Base-by-base conservation (phyloP, 2,113 vertebrate genomes). In the Oostethus manadensis region DNA sequence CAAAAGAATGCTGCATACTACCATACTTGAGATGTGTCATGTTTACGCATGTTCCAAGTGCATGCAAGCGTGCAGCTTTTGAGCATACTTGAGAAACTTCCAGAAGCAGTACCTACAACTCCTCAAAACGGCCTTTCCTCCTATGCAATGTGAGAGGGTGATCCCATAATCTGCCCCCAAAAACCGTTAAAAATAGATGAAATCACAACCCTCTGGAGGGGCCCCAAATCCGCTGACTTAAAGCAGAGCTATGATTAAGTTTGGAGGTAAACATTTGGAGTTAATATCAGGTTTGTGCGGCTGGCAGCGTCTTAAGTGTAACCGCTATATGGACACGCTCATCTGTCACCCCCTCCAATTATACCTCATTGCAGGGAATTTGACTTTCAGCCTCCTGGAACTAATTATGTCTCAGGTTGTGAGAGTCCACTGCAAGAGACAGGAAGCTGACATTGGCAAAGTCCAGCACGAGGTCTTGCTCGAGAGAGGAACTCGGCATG, bases 401-500 rank as follows among this genome's bases (percentile, higher is more conserved):
- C 10, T 38, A 13, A 42, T 42, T 42, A 14, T 42, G 38, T 42
- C n/a, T 14, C 38, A 42, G 38, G 38, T 42, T 42, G 2, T 14
- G 38, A 42, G 38, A 42, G 38, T 42, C 38, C 38, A 42, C 38
- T 42, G 38, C 38, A 42, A 42, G 38, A 42, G 38, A 42, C 11
- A 42, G 38, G 38, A 42, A 42, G 38, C 38, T 42, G 38, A 42
- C 38, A 10, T 38, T 38, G 8, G 10, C 35, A 38, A 9, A 38
- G 35, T 38, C 35, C 35, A 38, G 35, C 10, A 9, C 35, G 18
- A 57, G 46, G 91, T 89, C 90, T 89, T 88, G 88, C 92, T 90
- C 84, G 88, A 92, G 89, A 86, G 86, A 88, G 84, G 89, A 91
- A 74, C 89, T 89, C 90, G 87, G 85, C 91, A 91, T 64, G 66